Evolutionary conservation across 2,797 vertebrate species (phyloP).

Genomic region (Sebastolobus alascanus): DNA sequence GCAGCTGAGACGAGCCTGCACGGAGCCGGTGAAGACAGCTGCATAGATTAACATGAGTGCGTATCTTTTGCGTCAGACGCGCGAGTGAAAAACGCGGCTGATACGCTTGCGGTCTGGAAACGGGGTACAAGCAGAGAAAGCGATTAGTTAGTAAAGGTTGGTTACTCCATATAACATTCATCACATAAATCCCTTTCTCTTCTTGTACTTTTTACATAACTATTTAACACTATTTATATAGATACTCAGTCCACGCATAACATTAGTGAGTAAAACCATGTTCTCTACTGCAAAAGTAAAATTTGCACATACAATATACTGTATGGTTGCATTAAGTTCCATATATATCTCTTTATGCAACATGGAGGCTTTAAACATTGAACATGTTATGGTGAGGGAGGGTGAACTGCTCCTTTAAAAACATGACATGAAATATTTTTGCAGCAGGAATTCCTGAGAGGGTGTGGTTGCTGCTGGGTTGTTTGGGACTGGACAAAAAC

Average conservation of each 20-base stretch:
- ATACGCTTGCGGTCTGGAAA: no score
- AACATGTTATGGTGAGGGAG: constrained; percentile 23
- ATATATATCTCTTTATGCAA: neutral
- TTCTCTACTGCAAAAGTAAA: neutral
- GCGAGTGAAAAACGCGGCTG: no score
- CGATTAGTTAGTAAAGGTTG: neutral
- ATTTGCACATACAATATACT: neutral
- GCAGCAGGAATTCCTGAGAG: constrained; percentile 78
- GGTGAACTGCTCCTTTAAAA: constrained; percentile 58
- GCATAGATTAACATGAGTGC: no score
- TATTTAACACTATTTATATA: neutral
- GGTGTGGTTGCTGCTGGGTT: constrained; percentile 75
- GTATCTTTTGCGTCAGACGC: no score
- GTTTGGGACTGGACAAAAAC: constrained; percentile 74
- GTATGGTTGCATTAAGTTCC: neutral
- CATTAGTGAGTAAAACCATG: neutral
- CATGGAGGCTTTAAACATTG: neutral
- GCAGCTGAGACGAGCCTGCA: no score
- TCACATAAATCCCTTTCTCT: neutral
- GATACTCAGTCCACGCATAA: neutral
- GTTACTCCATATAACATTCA: neutral
- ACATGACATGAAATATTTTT: constrained; percentile 65
- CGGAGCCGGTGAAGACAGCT: no score
- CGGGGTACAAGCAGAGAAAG: no score
- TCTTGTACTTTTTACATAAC: neutral